Evolutionary conservation across 2,113 vertebrate species (phyloP), one percentile per base, ranked within the genome.

Genomic region (Rynchops niger): DNA sequence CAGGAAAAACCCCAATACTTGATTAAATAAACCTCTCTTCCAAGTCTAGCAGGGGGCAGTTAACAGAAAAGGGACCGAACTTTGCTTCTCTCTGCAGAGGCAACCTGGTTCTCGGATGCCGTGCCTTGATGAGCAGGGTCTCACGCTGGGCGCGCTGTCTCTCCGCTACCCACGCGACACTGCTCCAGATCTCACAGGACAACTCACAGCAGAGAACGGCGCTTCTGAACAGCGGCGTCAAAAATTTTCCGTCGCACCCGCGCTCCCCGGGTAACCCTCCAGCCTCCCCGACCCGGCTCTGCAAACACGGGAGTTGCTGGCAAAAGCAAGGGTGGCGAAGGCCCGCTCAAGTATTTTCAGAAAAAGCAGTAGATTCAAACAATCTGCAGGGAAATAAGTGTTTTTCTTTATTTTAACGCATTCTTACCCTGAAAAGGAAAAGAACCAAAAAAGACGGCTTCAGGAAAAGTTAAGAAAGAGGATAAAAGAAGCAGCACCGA

Each of bases 91-190:
- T 62, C 62, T 2, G 0, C 34, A 83, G 40, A 45, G 29, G 23
- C 2, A 20, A 6, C 12, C 30, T 30, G 5, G 9, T 2, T 25
- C 52, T 36, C 1, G 34, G 34, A 8, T 30, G 56, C 7, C 30
- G 5, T 80, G 49, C 30, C 40, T 34, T 22, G 40, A 15, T 0
- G 0, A 63, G 17, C 9, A 4, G 25, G 12, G 70, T 15, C 13
- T 27, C 76, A 42, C 0, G 0, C 53, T 4, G 0, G 36, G 43
- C 38, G 50, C 21, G 0, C 21, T 49, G 29, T 7, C 45, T 10
- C 62, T 66, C 49, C 47, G 29, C 42, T 19, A 61, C 74, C 58
- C 15, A 2, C 56, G 42, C 2, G 3, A 23, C 1, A 52, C 74
- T 62, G 61, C 71, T 77, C 53, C 53, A 52, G 15, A 65, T 13